Percentiles rank a stretch among this genome's conserved stretches.
Evolutionary conservation across 2,888 invertebrate species (phyloP).

Genomic region (Agelastica alni): DNA sequence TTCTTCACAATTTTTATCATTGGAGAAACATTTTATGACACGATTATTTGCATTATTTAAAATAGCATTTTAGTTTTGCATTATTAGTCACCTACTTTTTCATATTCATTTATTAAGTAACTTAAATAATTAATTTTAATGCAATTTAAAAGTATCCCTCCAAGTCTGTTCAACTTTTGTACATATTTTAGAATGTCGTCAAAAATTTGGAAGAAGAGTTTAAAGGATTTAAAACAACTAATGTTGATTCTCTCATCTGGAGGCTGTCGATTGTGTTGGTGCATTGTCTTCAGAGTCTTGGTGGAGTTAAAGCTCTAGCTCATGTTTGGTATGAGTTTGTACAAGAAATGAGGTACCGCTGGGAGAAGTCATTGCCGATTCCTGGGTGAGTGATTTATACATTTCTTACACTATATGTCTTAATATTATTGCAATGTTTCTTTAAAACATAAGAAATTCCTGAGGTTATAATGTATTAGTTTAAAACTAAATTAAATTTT

Average conservation of each 20-base stretch:
- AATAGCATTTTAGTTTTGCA: no score
- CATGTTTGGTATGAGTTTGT: conserved; percentile 95
- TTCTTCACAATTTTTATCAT: no score
- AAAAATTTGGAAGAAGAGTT: conserved; percentile 44
- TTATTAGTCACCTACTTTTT: no score
- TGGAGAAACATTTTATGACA: no score
- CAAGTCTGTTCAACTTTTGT: neutral
- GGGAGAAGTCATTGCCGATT: conserved; percentile 79
- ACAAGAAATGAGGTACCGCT: conserved; percentile 85
- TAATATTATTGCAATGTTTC: no score
- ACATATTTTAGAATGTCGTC: conserved; percentile 25
- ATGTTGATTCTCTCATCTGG: conserved; percentile 78
- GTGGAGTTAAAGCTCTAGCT: conserved; percentile 75
- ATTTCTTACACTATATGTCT: neutral
- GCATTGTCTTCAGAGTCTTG: conserved; percentile 74
- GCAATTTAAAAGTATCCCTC: neutral
- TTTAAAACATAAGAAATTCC: no score
- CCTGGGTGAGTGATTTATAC: conserved; percentile 81
- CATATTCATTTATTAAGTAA: no score
- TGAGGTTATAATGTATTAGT: no score
- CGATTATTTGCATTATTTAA: no score
- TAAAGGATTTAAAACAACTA: conserved; percentile 68
- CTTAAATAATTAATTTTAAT: no score
- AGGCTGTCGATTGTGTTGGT: conserved; percentile 76
- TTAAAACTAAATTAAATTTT: no score